A percentile compares a stretch with the other conserved stretches of the same genome.
These are phyloP conservation scores for Actinernus sp. DNA, from an alignment of 92 coral and sea anemone genomes.

Conservation along the genomic window DNA sequence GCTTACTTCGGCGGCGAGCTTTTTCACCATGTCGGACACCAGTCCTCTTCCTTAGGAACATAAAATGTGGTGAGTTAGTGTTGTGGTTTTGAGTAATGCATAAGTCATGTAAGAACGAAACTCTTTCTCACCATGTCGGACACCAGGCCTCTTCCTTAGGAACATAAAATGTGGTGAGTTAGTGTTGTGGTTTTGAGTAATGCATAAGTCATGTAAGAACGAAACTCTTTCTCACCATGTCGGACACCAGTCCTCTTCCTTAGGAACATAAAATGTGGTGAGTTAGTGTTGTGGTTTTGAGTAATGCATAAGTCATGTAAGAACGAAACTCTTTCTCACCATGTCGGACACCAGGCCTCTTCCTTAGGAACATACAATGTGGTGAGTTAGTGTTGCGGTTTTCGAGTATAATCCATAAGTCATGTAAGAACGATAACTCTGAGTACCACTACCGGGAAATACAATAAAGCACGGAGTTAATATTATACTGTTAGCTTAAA, in stretches of 20 bases:
- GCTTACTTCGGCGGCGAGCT: slow-evolving; percentile 41
- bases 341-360: slow-evolving; percentile 90
- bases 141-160: slow-evolving; percentile 89
- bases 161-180: slow-evolving; percentile 45
- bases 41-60: slow-evolving; percentile 92
- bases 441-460: no score
- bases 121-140: slow-evolving; percentile 85
- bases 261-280: slow-evolving; percentile 61
- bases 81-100: no score
- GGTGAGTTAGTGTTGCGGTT: no score
- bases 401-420: no score
- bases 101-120: no score
- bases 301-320: no score
- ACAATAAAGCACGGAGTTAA: no score
- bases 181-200: no score
- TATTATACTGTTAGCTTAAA: no score
- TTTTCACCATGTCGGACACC: slow-evolving; percentile 81
- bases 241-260: slow-evolving; percentile 91
- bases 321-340: slow-evolving; percentile 77
- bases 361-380: slow-evolving; percentile 72
- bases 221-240: slow-evolving; percentile 79
- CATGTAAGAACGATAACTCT: no score
- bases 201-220: no score
- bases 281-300: no score
- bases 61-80: slow-evolving; percentile 25